Percentiles rank a stretch among this genome's conserved stretches.
These are phyloP conservation scores for Heptranchias perlo DNA, from an alignment of 2,113 vertebrate genomes.

Conservation along the genomic window DNA sequence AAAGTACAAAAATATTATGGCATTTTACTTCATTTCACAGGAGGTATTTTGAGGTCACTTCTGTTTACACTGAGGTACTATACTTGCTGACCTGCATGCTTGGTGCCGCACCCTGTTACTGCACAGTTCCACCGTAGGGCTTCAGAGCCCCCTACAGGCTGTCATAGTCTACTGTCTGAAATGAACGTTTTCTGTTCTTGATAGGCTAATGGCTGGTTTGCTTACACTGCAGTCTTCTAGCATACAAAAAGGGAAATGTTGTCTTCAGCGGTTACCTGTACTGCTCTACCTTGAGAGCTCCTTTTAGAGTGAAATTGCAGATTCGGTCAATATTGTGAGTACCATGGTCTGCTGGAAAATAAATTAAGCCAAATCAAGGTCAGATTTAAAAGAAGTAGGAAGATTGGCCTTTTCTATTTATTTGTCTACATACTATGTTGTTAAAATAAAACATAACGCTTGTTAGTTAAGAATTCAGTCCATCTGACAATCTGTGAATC, in stretches of 20 bases:
- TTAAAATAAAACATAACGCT: background rate
- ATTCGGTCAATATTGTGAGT: background rate
- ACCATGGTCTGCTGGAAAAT: background rate
- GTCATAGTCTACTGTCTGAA: background rate
- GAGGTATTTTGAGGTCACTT: constrained; percentile 2
- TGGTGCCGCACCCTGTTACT: constrained; percentile 1
- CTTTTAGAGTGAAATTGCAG: background rate
- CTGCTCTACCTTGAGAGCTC: too few relatives aligned
- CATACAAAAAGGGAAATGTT: background rate
- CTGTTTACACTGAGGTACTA: background rate
- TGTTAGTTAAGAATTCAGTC: background rate
- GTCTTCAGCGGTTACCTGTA: background rate
- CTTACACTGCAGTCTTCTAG: background rate
- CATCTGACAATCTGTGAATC: background rate
- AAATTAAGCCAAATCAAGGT: background rate
- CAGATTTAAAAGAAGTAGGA: background rate
- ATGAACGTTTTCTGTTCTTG: background rate
- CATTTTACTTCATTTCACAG: background rate
- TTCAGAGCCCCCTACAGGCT: constrained; percentile 27
- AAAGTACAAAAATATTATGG: background rate
- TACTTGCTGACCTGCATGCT: background rate
- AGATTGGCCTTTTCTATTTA: background rate
- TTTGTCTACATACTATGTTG: background rate
- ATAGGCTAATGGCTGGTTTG: background rate
- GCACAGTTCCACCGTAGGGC: background rate